Evolutionary conservation across 2,113 vertebrate genomes (phyloP).

Genomic region (Grammomys surdaster): DNA sequence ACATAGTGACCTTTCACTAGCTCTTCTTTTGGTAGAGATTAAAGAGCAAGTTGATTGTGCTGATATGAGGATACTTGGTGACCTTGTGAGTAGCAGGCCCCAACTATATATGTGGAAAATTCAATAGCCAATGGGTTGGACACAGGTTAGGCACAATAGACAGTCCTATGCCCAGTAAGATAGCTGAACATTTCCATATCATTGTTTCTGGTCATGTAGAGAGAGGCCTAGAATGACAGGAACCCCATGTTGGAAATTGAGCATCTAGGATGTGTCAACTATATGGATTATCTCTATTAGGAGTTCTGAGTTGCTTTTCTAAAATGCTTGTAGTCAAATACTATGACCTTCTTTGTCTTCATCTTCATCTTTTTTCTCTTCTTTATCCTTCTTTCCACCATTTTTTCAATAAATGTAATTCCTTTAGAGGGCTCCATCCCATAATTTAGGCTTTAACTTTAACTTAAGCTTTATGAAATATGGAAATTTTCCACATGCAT

Average conservation of each 20-base stretch:
- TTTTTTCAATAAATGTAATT: neutral
- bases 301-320: neutral
- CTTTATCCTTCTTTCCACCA: neutral
- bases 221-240: neutral
- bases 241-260: neutral
- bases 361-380: neutral
- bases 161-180: rapidly evolving
- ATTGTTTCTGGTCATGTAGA: neutral
- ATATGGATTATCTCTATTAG: neutral
- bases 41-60: neutral
- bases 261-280: no score
- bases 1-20: neutral
- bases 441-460: neutral
- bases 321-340: neutral
- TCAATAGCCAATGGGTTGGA: neutral
- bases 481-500: neutral
- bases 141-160: rapidly evolving
- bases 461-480: slow-evolving; percentile 44
- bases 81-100: neutral
- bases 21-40: neutral
- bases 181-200: neutral
- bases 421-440: neutral
- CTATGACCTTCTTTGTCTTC: neutral
- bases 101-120: neutral
- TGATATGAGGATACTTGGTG: neutral